Percentiles rank a stretch among this genome's conserved stretches.
Evolutionary conservation across 2,888 invertebrate species (phyloP).

Genomic region (Eupithecia centaureata): DNA sequence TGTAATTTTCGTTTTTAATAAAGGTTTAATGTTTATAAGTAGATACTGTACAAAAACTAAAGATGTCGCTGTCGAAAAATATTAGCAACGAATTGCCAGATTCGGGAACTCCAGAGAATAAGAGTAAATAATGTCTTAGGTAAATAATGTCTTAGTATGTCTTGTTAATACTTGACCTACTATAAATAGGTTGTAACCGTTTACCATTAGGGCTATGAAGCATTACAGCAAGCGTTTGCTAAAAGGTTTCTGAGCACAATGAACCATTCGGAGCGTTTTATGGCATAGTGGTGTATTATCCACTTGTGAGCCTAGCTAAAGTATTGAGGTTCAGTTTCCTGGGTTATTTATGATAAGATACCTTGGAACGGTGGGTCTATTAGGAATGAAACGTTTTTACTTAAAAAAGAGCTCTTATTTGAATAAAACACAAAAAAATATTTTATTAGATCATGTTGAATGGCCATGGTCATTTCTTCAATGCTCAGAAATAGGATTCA

Average conservation of each 20-base stretch:
- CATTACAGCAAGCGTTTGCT: constrained; percentile 35
- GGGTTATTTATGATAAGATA: background rate
- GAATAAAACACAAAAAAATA: no score
- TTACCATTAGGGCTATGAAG: constrained; percentile 29
- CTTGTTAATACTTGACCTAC: constrained; percentile 15
- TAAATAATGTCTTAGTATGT: background rate
- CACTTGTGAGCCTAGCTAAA: constrained; percentile 36
- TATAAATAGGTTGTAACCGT: constrained; percentile 23
- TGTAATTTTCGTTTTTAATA: no score
- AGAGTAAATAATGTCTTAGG: background rate
- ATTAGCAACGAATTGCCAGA: no score
- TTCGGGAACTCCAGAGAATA: no score
- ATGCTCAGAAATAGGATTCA: no score
- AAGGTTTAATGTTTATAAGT: no score
- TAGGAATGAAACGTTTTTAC: no score
- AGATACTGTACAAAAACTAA: no score
- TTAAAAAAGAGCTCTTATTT: no score
- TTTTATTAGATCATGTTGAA: no score
- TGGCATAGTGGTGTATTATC: constrained; percentile 46
- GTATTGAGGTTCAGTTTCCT: constrained; percentile 15
- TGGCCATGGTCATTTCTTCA: no score
- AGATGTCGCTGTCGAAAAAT: no score
- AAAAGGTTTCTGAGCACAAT: constrained; percentile 48
- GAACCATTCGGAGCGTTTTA: constrained; percentile 42
- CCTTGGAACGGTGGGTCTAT: background rate